phyloP scores from a whole-genome alignment of 2,113 vertebrate species.

The Trematomus loennbergii region DNA sequence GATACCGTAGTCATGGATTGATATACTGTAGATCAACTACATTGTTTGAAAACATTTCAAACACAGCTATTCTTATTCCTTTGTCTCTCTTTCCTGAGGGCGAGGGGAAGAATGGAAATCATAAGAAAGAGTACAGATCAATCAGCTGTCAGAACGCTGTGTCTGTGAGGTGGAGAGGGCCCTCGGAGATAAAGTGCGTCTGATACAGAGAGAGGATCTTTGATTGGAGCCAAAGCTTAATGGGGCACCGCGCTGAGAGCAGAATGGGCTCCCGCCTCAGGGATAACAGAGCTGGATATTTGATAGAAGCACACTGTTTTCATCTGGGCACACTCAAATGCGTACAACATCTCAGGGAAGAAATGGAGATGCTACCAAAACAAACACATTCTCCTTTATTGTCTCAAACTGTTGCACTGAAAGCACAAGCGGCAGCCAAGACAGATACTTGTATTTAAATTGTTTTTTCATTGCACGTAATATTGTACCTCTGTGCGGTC shows the following conservation, averaged over 20 bases:
- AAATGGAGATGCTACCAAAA: slow-evolving; percentile 14
- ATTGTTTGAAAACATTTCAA: neutral
- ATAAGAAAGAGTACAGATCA: slow-evolving; percentile 41
- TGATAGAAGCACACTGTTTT: slow-evolving; percentile 22
- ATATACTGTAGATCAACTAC: neutral
- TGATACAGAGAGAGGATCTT: slow-evolving; percentile 54
- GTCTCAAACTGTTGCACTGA: neutral
- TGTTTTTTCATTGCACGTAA: slow-evolving; percentile 17
- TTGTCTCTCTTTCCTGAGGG: slow-evolving; percentile 22
- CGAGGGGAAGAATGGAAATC: neutral
- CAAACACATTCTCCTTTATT: neutral
- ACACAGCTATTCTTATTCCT: neutral
- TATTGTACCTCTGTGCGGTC: slow-evolving; percentile 5
- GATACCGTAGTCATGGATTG: slow-evolving; percentile 36
- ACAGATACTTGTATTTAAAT: slow-evolving; percentile 5
- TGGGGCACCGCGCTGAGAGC: slow-evolving; percentile 40
- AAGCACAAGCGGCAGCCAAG: neutral
- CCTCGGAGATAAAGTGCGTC: slow-evolving; percentile 55
- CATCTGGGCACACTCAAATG: slow-evolving; percentile 25
- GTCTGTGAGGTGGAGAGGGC: slow-evolving; percentile 41
- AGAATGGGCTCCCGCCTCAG: slow-evolving; percentile 47
- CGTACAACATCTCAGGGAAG: neutral
- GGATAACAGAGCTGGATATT: slow-evolving; percentile 33
- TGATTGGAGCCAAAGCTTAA: slow-evolving; percentile 68
- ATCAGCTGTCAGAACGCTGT: slow-evolving; percentile 46